Base-by-base conservation (phyloP, 2,113 vertebrate species). In the Calypte anna region DNA sequence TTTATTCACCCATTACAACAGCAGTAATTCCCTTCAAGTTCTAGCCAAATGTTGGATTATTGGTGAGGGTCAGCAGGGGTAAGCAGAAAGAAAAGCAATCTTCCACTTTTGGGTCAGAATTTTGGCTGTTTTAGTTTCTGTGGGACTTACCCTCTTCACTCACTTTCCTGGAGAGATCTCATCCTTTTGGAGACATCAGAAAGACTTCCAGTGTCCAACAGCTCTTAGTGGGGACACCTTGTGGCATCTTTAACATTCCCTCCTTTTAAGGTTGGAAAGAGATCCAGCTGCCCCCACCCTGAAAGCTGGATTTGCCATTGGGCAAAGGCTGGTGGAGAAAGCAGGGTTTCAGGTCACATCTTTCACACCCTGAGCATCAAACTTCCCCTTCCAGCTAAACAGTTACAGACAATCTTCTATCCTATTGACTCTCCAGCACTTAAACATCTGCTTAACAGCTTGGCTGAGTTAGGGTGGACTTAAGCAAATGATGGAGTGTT, bases 401-500 rank as follows among this genome's bases (percentile, higher is more conserved):
- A 55, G 33, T 90, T 69, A 82, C 92, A 92, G 73, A 61, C 2
- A 2, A 86, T 48, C 82, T 89, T 81, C 24, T 44, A 77, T 78
- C 72, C 73, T 84, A 93, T 96, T 18, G 85, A 94, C 87, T 90
- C 95, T 27, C 72, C 40, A 90, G 85, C 75, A 69, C 72, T 95
- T 82, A 94, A 94, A 64, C 76, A 64, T 91, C 50, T 70, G 76
- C 75, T 88, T 88, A 92, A 94, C 83, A 91, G 57, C 61, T 94
- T 91, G 80, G 62, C 77, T 91, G 88, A 78, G 54, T 40, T 53
- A 50, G 51, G 54, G 40, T 82, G 78, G 92, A 70, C 81, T 85
- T 96, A 82, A 87, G 90, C 38, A 83, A 94, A 92, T 78, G 79
- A 94, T 94, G 94, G 80, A 93, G 78, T 90, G 55, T 28, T 93